Percentiles rank a stretch among this genome's conserved stretches.
Conservation (phyloP, 2,888 invertebrate species). For the Rhogogaster chlorosoma region DNA sequence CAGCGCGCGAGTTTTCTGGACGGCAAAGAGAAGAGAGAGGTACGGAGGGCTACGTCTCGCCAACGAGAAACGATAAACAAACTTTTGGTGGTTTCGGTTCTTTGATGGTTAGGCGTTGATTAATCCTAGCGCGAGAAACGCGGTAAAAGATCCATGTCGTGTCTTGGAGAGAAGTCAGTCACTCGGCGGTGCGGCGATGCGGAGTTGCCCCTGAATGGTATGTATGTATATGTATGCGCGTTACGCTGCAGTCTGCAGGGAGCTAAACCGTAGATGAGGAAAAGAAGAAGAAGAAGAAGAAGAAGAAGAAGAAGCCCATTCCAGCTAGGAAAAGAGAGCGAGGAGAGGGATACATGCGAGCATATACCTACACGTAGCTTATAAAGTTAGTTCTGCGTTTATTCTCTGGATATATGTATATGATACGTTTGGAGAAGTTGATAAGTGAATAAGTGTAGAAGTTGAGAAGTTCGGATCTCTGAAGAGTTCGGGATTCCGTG, state of each 20-base stretch:
- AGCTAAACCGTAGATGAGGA: background rate
- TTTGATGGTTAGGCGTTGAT: constrained; percentile 75
- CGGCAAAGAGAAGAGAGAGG: constrained; percentile 9
- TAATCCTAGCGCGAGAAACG: constrained; percentile 72
- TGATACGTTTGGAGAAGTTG: background rate
- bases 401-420: background rate
- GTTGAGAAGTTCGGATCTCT: background rate
- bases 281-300: background rate
- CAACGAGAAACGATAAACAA: constrained; percentile 70
- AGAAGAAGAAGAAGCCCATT: background rate
- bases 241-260: background rate
- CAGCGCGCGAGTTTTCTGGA: background rate
- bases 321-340: background rate
- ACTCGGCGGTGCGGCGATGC: constrained; percentile 22
- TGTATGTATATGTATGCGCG: background rate
- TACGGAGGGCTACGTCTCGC: constrained; percentile 44
- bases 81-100: constrained; percentile 68
- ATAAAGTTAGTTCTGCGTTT: background rate
- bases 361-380: background rate
- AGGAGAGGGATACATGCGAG: background rate
- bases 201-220: constrained; percentile 1
- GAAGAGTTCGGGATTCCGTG: background rate
- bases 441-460: background rate
- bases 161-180: constrained; percentile 18
- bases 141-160: constrained; percentile 40